Percentiles rank a stretch among this genome's conserved stretches.
Evolutionary conservation across 1,140 invertebrate species (phyloP).

Genomic region (Philopotamus ludificatus): DNA sequence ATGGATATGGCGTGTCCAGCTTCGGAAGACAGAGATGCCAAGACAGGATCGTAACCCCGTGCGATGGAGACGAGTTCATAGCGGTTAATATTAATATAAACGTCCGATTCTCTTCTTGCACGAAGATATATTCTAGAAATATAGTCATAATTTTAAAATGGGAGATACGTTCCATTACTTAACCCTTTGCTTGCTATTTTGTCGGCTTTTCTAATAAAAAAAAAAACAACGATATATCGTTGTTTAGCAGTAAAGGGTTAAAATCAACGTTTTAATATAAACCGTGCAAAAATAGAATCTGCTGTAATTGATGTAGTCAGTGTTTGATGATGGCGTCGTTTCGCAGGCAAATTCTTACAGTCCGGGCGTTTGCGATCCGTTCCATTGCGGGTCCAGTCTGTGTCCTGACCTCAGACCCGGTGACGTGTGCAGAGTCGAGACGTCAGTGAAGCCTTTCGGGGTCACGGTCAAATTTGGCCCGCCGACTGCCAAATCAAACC

Average conservation of each 20-base stretch:
- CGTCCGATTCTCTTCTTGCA: no score
- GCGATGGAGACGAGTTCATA: slow-evolving; percentile 79
- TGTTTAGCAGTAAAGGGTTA: no score
- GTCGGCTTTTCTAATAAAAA: no score
- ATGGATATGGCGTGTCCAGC: slow-evolving; percentile 44
- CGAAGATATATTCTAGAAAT: slow-evolving; percentile 2
- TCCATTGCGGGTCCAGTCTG: slow-evolving; percentile 72
- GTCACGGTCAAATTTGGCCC: slow-evolving; percentile 74
- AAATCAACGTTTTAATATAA: no score
- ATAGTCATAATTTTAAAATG: not conserved
- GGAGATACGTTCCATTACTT: no score
- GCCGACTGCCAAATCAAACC: slow-evolving; percentile 60
- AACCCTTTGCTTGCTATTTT: no score
- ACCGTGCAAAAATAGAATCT: no score
- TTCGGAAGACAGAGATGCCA: slow-evolving; percentile 58
- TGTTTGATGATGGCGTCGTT: no score
- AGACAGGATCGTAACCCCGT: slow-evolving; percentile 75
- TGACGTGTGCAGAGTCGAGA: slow-evolving; percentile 67
- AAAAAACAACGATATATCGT: no score
- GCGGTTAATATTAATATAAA: slow-evolving; percentile 62
- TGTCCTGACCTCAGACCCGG: slow-evolving; percentile 52
- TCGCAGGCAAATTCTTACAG: slow-evolving; percentile 58
- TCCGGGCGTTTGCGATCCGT: slow-evolving; percentile 66
- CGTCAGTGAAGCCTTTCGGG: slow-evolving; percentile 73
- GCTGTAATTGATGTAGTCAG: no score